phyloP scores from a whole-genome alignment of 1,140 invertebrate genomes.

The Laodelphax striatellus region DNA sequence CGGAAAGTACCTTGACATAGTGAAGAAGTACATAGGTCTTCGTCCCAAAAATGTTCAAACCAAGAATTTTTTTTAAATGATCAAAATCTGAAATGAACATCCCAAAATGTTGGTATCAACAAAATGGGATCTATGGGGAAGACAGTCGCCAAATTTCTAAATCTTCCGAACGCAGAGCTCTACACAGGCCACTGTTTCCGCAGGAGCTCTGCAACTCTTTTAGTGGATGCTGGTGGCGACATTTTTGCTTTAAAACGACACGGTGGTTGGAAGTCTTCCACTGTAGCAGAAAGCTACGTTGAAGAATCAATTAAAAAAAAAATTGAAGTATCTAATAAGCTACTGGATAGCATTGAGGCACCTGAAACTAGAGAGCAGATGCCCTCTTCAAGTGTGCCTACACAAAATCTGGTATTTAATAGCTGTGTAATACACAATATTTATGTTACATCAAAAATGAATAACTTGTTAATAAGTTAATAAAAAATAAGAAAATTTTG shows the following conservation, averaged over 20 bases:
- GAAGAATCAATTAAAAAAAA: background rate
- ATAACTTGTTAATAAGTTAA: no score
- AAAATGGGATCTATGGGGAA: conserved; percentile 13
- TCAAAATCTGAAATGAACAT: conserved; percentile 13
- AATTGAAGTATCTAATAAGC: no score
- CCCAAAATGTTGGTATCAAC: conserved; percentile 16
- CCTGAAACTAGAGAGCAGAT: no score
- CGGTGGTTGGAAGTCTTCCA: conserved; percentile 16
- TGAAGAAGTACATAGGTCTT: conserved; percentile 9
- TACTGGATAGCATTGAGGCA: no score
- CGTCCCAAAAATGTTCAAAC: conserved; percentile 11
- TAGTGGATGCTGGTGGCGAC: conserved; percentile 12
- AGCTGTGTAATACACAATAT: no score
- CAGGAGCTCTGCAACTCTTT: conserved; percentile 8
- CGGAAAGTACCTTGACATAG: no score
- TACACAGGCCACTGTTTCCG: conserved; percentile 13
- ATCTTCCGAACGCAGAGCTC: background rate
- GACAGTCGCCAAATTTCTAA: conserved; percentile 13
- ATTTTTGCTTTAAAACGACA: conserved; percentile 13
- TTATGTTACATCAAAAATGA: no score
- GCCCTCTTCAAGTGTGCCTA: no score
- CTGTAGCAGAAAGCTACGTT: conserved; percentile 15
- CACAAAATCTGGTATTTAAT: no score
- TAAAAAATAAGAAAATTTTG: no score
- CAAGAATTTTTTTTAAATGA: conserved; percentile 16